phyloP scores from a whole-genome alignment of 1,140 invertebrate genomes.

The Apolygus lucorum region DNA sequence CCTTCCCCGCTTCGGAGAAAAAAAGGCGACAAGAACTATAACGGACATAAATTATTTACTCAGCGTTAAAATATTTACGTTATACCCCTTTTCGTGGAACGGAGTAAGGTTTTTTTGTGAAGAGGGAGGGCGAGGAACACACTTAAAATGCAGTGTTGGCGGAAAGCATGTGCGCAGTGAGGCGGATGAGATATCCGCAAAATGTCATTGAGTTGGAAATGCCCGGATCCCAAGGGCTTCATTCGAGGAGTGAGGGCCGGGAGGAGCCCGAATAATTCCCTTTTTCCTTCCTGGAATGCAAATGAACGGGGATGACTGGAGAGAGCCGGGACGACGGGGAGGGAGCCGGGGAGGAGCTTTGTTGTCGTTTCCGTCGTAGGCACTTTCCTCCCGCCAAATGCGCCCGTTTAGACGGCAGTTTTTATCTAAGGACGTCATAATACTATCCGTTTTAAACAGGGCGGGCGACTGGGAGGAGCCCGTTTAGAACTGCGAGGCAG shows the following conservation, averaged over 20 bases:
- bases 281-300: conserved; percentile 13
- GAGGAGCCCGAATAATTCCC: conserved; percentile 7
- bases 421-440: background rate
- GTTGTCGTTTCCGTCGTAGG: background rate
- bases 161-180: conserved; percentile 8
- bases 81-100: background rate
- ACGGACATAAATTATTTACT: no score
- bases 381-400: background rate
- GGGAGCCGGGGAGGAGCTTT: background rate
- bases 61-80: background rate
- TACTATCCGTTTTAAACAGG: background rate
- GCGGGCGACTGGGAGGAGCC: background rate
- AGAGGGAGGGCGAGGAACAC: background rate
- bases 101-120: background rate
- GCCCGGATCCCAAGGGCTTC: background rate
- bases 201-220: conserved; percentile 16
- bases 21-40: no score
- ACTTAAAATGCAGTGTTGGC: conserved; percentile 17
- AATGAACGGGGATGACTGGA: background rate
- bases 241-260: background rate
- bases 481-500: background rate
- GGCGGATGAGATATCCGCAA: conserved; percentile 18
- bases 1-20: no score
- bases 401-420: background rate
- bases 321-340: no score